A percentile compares a stretch with the other conserved stretches of the same genome.
These are phyloP conservation scores for Nemotelus nigrinus DNA, from an alignment of 2,888 invertebrate genomes.

Conservation along the genomic window DNA sequence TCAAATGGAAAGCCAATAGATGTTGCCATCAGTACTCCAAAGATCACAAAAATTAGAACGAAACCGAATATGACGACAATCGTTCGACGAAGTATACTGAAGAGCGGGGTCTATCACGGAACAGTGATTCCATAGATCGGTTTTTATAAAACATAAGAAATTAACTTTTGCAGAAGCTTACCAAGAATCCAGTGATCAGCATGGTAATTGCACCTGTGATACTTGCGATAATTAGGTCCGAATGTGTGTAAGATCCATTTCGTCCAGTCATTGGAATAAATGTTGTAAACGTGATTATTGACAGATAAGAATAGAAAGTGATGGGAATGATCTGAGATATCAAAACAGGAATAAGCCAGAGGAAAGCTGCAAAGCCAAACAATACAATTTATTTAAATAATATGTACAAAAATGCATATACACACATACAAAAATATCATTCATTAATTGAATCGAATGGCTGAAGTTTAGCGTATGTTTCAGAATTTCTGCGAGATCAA, in stretches of 20 bases:
- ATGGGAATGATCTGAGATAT: constrained; percentile 64
- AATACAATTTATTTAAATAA: not conserved
- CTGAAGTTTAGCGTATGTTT: too few species aligned
- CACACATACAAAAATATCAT: too few species aligned
- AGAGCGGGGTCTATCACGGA: constrained; percentile 58
- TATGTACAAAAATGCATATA: too few species aligned
- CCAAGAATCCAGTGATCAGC: constrained; percentile 61
- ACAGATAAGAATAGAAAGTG: constrained; percentile 65
- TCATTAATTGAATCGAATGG: too few species aligned
- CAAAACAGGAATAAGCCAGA: constrained; percentile 63
- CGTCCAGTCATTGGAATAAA: constrained; percentile 73
- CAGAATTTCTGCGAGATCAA: too few species aligned
- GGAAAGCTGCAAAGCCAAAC: constrained; percentile 55
- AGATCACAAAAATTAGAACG: constrained; percentile 57
- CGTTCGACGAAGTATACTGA: constrained; percentile 62
- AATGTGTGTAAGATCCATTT: constrained; percentile 66
- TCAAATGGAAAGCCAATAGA: constrained; percentile 70
- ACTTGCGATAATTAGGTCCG: constrained; percentile 69
- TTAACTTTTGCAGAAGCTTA: constrained; percentile 52
- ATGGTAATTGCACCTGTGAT: constrained; percentile 62
- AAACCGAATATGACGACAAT: constrained; percentile 59
- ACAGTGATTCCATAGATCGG: not conserved
- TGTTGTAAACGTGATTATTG: constrained; percentile 66
- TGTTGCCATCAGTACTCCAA: constrained; percentile 64
- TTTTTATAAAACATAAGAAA: not conserved